Evolutionary conservation across 2,113 vertebrate species (phyloP).

Genomic region (Boleophthalmus pectinirostris): DNA sequence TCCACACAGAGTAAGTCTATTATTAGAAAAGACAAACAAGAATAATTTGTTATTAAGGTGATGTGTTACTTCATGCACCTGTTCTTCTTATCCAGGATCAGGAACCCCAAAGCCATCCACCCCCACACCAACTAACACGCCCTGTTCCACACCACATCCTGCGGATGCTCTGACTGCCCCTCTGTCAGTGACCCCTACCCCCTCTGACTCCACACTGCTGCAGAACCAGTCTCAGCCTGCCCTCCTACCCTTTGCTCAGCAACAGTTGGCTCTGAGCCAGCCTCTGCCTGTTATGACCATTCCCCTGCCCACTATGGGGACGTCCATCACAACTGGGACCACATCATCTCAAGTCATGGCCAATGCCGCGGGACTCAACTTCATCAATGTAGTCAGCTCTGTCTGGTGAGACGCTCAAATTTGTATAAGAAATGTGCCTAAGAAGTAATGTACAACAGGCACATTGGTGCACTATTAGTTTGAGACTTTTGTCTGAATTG

Average conservation of each 20-base stretch:
- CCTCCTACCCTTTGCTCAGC: conserved; percentile 91
- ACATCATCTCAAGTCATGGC: conserved; percentile 91
- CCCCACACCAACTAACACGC: conserved; percentile 94
- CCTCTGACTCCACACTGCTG: conserved; percentile 80
- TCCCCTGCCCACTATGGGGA: conserved; percentile 95
- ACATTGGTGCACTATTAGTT: too few relatives aligned
- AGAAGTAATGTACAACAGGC: too few relatives aligned
- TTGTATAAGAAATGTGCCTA: background rate
- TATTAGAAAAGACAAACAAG: background rate
- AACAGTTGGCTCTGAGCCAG: conserved; percentile 92
- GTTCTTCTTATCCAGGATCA: conserved; percentile 82
- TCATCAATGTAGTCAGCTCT: conserved; percentile 95
- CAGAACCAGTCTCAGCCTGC: conserved; percentile 78
- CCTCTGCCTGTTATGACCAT: conserved; percentile 94
- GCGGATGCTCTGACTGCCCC: conserved; percentile 84
- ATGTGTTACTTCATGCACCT: background rate
- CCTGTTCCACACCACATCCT: conserved; percentile 93
- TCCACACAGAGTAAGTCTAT: conserved; percentile 92
- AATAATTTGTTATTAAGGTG: background rate
- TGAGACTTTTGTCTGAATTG: background rate
- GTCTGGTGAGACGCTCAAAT: conserved; percentile 84
- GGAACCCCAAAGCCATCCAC: conserved; percentile 97
- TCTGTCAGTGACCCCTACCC: conserved; percentile 85
- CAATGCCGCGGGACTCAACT: conserved; percentile 90
- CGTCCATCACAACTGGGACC: conserved; percentile 91